Base-by-base conservation (phyloP, 2,113 vertebrate genomes). In the Poecile atricapillus region DNA sequence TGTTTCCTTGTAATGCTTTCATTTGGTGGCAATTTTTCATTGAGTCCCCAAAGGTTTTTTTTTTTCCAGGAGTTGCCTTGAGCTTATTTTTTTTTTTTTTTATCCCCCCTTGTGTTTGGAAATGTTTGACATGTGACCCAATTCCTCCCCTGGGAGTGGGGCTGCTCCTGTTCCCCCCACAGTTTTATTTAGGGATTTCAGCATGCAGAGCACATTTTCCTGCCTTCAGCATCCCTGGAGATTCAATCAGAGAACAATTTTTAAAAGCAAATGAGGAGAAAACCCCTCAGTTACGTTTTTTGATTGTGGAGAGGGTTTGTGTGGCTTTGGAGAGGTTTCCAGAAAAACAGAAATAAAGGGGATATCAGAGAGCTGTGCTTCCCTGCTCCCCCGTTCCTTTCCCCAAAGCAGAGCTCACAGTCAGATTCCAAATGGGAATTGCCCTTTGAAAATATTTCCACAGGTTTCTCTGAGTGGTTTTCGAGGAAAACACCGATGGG, bases 1-100 rank as follows among this genome's bases (percentile, higher is more conserved):
- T 97, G 96, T 94, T 97, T 98, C 85, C 94, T 74, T 77, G 94
- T 96, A 97, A 93, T 71, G 74, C 95, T 97, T 98, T 97, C 97
- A 97, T 98, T 97, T 96, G 95, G 90, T 96, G 31, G 41, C 86
- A 94, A 67, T 95, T 97, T 97, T 95, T 96, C 94, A 93, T 94
- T 90, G 86, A 79, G 35, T 97, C 91, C 90, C 96, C 67, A 58
- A 96, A 97, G 97, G 94, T 46, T 47, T 83, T 94, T 95, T 94
- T 95, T 95, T 80, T 87, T 77, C 52, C 94, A 97, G 71, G 93
- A 97, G 89, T 87, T 96, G 96, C 92, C 95, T 93, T 89, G 27
- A 93, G 93, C 91, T 94, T 64, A 39, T 88, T 96, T 97, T 90
- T 67, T 65, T 74, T 74, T 35, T 15, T 13, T 15, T 2, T 39